Evolutionary conservation across 2,797 vertebrate genomes (phyloP), one percentile per base, ranked within the genome.

Genomic region (Peromyscus eremicus): DNA sequence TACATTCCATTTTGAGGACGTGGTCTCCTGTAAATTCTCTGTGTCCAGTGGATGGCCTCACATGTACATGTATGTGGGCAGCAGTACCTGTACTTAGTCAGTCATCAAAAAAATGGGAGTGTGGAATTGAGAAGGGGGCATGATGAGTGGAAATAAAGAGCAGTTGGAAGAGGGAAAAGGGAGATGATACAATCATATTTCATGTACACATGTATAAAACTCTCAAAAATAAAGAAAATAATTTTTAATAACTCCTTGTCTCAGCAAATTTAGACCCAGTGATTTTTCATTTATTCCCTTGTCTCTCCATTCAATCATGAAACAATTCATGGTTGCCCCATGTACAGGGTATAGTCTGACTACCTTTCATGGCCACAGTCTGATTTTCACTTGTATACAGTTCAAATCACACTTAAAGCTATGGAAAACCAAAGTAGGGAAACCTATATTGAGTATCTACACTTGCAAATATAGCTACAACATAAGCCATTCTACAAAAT

Each of bases 271-370:
- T 11, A 55, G 40, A 52, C 1, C 2, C 14, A 43, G 0, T 29
- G 66, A 70, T 91, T 91, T n/a, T 43, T 87, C 25, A 40, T 32
- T 37, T 34, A 9, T 27, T 57, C 17, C 9, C 7, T 87, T 81
- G n/a, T 70, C 83, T 76, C 79, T 77, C 25, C 1, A 49, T 46
- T 90, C 19, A 55, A 6, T 77, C 11, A 43, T 34, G 27, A 32
- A 19, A 77, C 52, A 49, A 29, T 62, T 8, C 13, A 27, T 32
- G 21, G 23, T 1, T 6, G 5, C 8, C 16, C 14, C 25, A n/a
- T 43, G 16, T 14, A 8, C 13, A 7, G 0, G 34, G 0, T 16
- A 1, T 9, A 21, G 14, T 1, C 13, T 11, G 23, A 37, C 43
- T 86, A 34, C 23, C 29, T 89, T 82, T 40, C 12, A n/a, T 32